These are phyloP conservation scores for Meloidogyne chitwoodi DNA, from an alignment of 1,140 invertebrate genomes.

Conservation along the genomic window DNA sequence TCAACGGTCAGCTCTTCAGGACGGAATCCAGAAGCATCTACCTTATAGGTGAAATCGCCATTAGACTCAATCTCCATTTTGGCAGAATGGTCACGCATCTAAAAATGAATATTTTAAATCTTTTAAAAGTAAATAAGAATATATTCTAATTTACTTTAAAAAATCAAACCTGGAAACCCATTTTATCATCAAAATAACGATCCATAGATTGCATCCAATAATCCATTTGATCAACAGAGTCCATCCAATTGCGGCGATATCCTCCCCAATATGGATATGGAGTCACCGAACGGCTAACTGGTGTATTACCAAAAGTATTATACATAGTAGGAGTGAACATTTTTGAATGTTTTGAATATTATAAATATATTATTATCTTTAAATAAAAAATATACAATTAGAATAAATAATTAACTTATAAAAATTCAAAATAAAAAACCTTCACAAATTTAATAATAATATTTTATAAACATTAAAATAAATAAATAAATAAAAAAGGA, in stretches of 20 bases:
- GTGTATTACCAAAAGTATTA: not conserved
- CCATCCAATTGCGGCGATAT: not conserved
- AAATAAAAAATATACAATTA: no score
- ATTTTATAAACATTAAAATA: no score
- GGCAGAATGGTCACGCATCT: conserved; percentile 5
- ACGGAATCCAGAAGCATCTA: conserved; percentile 21
- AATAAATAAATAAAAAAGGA: no score
- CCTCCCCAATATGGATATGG: not conserved
- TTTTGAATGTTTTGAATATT: not conserved
- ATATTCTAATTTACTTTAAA: no score
- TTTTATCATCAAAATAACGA: not conserved
- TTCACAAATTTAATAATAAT: no score
- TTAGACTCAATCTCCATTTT: not conserved
- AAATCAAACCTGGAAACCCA: not conserved
- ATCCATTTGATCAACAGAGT: not conserved
- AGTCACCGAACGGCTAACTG: not conserved
- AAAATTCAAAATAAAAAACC: no score
- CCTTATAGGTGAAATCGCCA: conserved; percentile 24
- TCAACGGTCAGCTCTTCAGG: conserved; percentile 29
- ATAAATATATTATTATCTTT: no score
- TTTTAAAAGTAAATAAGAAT: no score
- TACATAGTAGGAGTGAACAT: not conserved
- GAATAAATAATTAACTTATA: no score
- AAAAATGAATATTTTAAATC: no score
- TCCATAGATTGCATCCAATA: not conserved